These are phyloP conservation scores for Cryptotis parvus DNA, from an alignment of 2,113 vertebrate genomes.

Conservation along the genomic window DNA sequence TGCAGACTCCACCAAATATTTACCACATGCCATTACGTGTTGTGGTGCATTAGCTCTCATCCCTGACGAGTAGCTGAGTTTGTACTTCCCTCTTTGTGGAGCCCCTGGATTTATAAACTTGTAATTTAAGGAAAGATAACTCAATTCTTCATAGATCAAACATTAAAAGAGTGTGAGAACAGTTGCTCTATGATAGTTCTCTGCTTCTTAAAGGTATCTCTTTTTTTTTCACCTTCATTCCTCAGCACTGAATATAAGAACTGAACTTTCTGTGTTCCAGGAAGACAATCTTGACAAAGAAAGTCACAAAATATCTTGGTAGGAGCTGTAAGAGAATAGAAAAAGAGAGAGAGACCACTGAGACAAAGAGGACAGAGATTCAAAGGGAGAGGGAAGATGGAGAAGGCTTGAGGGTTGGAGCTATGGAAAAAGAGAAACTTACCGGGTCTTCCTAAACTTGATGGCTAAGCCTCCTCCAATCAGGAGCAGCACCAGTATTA, in stretches of 20 bases:
- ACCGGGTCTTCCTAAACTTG: neutral
- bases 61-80: too few relatives aligned
- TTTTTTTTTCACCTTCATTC: neutral
- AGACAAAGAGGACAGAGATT: neutral
- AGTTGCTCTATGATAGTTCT: neutral
- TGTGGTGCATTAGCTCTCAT: too few relatives aligned
- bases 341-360: neutral
- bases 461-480: rapidly evolving
- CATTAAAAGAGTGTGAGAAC: neutral
- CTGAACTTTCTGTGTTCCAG: neutral
- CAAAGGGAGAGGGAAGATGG: neutral
- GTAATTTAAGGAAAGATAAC: too few relatives aligned
- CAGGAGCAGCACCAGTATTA: neutral
- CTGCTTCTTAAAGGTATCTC: neutral
- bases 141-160: too few relatives aligned
- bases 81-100: too few relatives aligned
- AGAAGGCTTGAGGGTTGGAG: neutral
- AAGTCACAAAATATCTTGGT: neutral
- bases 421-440: neutral
- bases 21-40: too few relatives aligned
- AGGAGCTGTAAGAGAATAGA: conserved; percentile 9
- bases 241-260: neutral
- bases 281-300: neutral
- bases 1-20: too few relatives aligned
- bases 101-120: too few relatives aligned